phyloP scores from a whole-genome alignment of 2,797 vertebrate species.

The Vespertilio murinus region DNA sequence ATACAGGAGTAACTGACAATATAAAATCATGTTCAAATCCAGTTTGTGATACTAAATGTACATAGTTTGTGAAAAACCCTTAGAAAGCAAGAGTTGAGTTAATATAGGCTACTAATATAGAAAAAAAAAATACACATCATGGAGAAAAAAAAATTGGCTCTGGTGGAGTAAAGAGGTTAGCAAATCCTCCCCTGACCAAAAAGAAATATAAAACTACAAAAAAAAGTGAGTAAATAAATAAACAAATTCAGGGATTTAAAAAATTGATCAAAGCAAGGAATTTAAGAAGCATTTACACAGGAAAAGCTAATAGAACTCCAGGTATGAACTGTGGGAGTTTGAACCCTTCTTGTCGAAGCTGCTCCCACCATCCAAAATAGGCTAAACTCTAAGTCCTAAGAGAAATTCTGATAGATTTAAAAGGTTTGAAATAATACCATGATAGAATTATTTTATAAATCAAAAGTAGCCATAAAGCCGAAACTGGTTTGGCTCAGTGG shows the following conservation, averaged over 20 bases:
- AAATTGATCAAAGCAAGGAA: background rate
- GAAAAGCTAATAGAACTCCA: background rate
- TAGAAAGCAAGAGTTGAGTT: background rate
- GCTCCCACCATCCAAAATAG: background rate
- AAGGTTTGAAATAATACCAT: background rate
- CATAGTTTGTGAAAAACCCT: background rate
- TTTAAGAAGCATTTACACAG: background rate
- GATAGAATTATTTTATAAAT: background rate
- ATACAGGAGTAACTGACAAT: background rate
- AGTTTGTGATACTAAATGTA: background rate
- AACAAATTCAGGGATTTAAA: background rate
- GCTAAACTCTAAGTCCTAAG: background rate
- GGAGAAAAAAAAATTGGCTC: background rate
- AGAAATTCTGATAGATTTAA: background rate
- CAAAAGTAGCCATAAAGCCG: background rate
- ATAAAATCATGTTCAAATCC: background rate
- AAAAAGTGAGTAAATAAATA: background rate
- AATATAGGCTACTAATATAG: background rate
- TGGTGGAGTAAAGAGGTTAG: background rate
- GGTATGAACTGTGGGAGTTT: background rate
- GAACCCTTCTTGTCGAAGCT: background rate
- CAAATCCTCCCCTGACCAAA: background rate
- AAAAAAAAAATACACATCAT: background rate
- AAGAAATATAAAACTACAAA: background rate
- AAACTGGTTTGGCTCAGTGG: too few relatives aligned